A percentile compares a stretch with the other conserved stretches of the same genome.
These are phyloP conservation scores for Sinocyclocheilus maitianheensis DNA, from an alignment of 2,113 vertebrate species.

Conservation along the genomic window DNA sequence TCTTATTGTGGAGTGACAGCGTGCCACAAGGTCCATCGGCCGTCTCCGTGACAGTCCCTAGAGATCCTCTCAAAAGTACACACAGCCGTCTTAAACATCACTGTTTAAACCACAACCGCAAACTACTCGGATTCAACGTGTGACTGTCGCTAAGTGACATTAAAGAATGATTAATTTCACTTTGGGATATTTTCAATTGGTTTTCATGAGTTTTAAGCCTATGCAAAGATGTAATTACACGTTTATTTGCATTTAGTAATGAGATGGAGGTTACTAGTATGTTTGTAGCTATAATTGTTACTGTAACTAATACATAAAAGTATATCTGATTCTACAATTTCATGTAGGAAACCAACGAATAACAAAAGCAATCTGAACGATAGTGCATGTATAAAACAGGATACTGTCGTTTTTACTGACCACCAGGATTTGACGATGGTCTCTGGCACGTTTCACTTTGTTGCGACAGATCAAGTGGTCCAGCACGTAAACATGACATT, in stretches of 20 bases:
- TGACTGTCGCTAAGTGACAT: background rate
- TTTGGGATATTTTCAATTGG: background rate
- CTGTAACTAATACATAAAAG: background rate
- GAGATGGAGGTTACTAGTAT: background rate
- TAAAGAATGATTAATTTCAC: background rate
- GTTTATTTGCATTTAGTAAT: background rate
- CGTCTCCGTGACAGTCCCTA: slow-evolving; percentile 37
- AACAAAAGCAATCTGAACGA: background rate
- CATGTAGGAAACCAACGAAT: background rate
- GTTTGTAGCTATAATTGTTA: background rate
- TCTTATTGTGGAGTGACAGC: slow-evolving; percentile 45
- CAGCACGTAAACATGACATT: slow-evolving; percentile 36
- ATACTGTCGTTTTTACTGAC: background rate
- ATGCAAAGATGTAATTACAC: background rate
- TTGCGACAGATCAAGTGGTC: slow-evolving; percentile 9
- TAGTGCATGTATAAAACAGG: background rate
- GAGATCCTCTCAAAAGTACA: slow-evolving; percentile 56
- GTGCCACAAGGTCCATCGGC: slow-evolving; percentile 33
- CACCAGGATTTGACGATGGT: background rate
- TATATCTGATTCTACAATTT: background rate
- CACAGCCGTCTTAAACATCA: background rate
- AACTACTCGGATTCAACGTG: background rate
- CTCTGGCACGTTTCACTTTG: slow-evolving; percentile 18
- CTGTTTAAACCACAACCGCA: background rate
- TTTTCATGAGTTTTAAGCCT: background rate